phyloP scores from a whole-genome alignment of 2,797 vertebrate genomes.

The Trematomus bernacchii region DNA sequence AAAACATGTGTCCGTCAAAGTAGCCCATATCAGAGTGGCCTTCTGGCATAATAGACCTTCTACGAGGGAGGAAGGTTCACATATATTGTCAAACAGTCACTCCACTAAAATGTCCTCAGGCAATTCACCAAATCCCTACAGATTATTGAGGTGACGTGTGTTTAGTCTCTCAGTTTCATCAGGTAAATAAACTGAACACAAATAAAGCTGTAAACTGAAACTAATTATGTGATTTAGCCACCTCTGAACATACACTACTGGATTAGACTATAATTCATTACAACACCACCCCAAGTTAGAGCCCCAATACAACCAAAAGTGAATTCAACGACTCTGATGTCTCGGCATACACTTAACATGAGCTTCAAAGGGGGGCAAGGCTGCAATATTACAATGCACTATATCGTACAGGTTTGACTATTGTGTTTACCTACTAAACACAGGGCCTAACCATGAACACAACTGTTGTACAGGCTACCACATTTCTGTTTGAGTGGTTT shows the following conservation, averaged over 20 bases:
- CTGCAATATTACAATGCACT: not conserved
- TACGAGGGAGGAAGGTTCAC: not conserved
- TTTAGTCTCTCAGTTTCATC: not conserved
- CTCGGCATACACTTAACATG: not conserved
- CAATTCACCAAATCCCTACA: constrained; percentile 2
- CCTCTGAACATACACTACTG: not conserved
- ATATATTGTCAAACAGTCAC: not conserved
- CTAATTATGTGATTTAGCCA: not conserved
- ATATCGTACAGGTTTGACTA: not conserved
- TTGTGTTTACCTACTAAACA: not conserved
- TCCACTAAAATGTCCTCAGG: constrained; percentile 6
- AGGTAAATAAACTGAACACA: not conserved
- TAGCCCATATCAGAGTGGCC: no score
- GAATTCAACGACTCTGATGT: not conserved
- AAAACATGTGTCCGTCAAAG: no score
- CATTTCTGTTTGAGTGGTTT: not conserved
- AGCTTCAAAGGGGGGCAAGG: not conserved
- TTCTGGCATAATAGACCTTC: no score
- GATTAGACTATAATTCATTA: not conserved
- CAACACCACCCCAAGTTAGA: constrained; percentile 1
- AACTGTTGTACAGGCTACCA: not conserved
- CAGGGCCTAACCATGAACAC: not conserved
- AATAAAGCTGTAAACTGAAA: constrained; percentile 7
- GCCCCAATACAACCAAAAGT: not conserved
- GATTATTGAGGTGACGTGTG: constrained; percentile 4